phyloP scores from a whole-genome alignment of 2,888 invertebrate genomes.

The Diaphora mendica region DNA sequence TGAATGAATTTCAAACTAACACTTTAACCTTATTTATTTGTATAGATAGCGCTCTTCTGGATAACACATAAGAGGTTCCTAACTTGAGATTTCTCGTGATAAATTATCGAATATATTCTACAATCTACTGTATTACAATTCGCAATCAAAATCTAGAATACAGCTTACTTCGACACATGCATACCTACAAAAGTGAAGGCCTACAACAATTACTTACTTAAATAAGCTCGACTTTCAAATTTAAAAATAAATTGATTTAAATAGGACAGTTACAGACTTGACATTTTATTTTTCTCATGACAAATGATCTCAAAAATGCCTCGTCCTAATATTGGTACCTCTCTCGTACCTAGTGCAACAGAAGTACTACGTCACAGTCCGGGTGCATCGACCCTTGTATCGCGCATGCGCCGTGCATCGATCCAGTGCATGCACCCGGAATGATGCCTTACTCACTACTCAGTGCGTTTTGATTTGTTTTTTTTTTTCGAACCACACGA shows the following conservation, averaged over 20 bases:
- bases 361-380: constrained; percentile 45
- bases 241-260: background rate
- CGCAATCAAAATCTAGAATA: background rate
- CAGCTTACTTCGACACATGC: background rate
- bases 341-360: constrained; percentile 12
- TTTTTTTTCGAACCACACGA: too few species aligned
- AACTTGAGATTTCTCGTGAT: background rate
- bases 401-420: constrained; percentile 77
- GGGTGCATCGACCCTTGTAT: constrained; percentile 74
- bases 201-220: constrained; percentile 4
- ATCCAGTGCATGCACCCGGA: constrained; percentile 63
- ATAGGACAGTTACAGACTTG: background rate
- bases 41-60: too few species aligned
- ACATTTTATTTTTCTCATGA: background rate
- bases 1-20: too few species aligned
- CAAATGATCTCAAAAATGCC: background rate
- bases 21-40: too few species aligned
- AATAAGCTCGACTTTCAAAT: background rate
- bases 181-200: background rate
- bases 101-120: background rate
- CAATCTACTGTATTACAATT: background rate
- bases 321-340: background rate
- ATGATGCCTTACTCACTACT: background rate
- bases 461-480: background rate
- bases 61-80: background rate